These are phyloP conservation scores for Pectinophora gossypiella DNA, from an alignment of 1,140 invertebrate genomes.

Conservation along the genomic window DNA sequence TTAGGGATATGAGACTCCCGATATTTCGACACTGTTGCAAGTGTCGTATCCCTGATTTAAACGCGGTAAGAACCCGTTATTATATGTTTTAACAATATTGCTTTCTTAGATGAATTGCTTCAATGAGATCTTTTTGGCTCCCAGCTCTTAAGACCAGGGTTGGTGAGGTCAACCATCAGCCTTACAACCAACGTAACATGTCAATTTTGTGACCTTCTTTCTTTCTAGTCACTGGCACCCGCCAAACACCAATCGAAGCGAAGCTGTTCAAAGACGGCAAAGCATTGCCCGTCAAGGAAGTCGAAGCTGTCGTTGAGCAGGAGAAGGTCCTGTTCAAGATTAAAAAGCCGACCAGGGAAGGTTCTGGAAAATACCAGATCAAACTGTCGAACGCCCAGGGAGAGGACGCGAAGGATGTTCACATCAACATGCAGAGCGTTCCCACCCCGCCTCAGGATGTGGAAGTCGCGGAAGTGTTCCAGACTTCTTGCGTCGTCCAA, in stretches of 20 bases:
- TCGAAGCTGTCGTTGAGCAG: constrained; percentile 91
- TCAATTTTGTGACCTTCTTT: too few species aligned
- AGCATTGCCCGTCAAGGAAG: constrained; percentile 88
- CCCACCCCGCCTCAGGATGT: constrained; percentile 92
- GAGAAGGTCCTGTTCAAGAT: constrained; percentile 93
- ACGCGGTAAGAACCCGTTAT: too few species aligned
- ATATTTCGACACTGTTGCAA: too few species aligned
- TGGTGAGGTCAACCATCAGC: neutral
- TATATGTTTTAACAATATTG: too few species aligned
- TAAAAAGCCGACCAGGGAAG: constrained; percentile 89
- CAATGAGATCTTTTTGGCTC: too few species aligned
- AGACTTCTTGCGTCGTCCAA: constrained; percentile 91
- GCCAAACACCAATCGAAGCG: constrained; percentile 89
- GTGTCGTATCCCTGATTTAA: too few species aligned
- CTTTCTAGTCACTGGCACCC: constrained; percentile 87
- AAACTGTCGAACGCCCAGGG: constrained; percentile 92
- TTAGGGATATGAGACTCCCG: too few species aligned
- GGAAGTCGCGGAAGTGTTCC: constrained; percentile 93
- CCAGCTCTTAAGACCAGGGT: too few species aligned
- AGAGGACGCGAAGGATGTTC: constrained; percentile 89
- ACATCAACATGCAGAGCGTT: constrained; percentile 90
- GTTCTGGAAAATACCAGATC: constrained; percentile 90
- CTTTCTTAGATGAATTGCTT: too few species aligned
- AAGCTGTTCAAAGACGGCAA: constrained; percentile 94
- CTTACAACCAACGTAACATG: neutral